phyloP scores from a whole-genome alignment of 1,140 invertebrate genomes.

The Leucophenga varia region DNA sequence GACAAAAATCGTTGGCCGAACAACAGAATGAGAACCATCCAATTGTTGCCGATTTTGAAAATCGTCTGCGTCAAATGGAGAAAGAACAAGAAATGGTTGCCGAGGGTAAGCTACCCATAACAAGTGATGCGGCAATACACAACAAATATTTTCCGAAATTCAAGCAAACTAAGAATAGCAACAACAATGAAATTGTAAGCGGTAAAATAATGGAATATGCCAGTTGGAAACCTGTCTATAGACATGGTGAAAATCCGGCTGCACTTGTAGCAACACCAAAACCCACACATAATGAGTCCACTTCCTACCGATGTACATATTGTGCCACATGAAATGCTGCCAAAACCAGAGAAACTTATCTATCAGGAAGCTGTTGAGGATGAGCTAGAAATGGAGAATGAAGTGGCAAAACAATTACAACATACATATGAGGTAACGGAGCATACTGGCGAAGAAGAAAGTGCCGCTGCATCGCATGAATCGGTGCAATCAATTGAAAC shows the following conservation, averaged over 20 bases:
- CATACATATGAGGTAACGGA: conserved; percentile 47
- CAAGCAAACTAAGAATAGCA: conserved; percentile 20
- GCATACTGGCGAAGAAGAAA: conserved; percentile 36
- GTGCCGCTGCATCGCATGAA: conserved; percentile 29
- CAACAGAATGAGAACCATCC: conserved; percentile 27
- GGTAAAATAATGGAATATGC: conserved; percentile 43
- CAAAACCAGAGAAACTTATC: conserved; percentile 43
- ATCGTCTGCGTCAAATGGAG: conserved; percentile 36
- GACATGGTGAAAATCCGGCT: conserved; percentile 22
- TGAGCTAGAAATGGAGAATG: conserved; percentile 25
- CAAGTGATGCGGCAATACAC: conserved; percentile 34
- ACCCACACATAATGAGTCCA: conserved; percentile 31
- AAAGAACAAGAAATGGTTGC: conserved; percentile 48
- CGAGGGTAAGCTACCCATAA: conserved; percentile 35
- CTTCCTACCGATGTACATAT: conserved; percentile 45
- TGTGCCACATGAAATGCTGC: conserved; percentile 29
- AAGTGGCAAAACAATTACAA: conserved; percentile 18
- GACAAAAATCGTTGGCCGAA: too few relatives aligned
- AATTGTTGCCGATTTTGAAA: conserved; percentile 26
- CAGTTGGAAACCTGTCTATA: conserved; percentile 45
- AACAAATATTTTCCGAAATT: conserved; percentile 43
- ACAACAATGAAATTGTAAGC: conserved; percentile 32
- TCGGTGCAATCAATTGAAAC: conserved; percentile 6
- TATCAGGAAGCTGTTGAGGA: conserved; percentile 19
- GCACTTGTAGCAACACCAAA: conserved; percentile 25